Base-by-base conservation (phyloP, 53 echinoderm and acorn worm species). In the Luidia sarsii region DNA sequence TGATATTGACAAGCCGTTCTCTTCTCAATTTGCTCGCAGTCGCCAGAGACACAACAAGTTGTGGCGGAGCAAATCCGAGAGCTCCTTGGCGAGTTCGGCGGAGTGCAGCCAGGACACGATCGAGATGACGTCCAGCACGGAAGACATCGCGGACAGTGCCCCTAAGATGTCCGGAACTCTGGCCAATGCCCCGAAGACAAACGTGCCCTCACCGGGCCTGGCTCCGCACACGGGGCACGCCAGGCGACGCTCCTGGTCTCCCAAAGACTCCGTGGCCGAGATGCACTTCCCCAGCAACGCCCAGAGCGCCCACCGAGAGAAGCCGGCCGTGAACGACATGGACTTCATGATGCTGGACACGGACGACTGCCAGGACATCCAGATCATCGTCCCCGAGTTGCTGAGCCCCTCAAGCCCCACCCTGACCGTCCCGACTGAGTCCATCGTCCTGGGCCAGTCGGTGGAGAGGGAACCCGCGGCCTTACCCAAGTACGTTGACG, bases 51-150 rank as follows among this genome's bases (percentile, higher is more conserved):
- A 89, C 80, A 94, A 82, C 33, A 79, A 87, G 75, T 83, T 99
- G 7, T 94, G 99, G 93, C 63, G 93, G 13, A 94, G 94, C 49
- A 94, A 99, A 50, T 99, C 99, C 0, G 99, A 99, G 70, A 90
- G 95, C 53, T 87, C 88, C 66, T 88, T 95, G 52, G 90, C 90
- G 66, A 77, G 48, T 16, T 77, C 77, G 35, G 31, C 77, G 48
- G 77, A 77, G 21, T 77, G 77, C 48, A 77, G 77, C 77, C 77
- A 77, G 48, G 77, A 77, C 30, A 88, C 93, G 13, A 82, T 88
- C 43, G 90, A 79, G 31, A 86, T 90, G 0, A 61, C 83, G 22
- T 90, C 90, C 30, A 85, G 82, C 59, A 68, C 84, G 34, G 81
- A 74, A 65, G 82, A 82, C 68, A 61, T 65, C 11, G 49, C 70